Conservation (phyloP, 2,888 invertebrate species). For the Tyria jacobaeae region DNA sequence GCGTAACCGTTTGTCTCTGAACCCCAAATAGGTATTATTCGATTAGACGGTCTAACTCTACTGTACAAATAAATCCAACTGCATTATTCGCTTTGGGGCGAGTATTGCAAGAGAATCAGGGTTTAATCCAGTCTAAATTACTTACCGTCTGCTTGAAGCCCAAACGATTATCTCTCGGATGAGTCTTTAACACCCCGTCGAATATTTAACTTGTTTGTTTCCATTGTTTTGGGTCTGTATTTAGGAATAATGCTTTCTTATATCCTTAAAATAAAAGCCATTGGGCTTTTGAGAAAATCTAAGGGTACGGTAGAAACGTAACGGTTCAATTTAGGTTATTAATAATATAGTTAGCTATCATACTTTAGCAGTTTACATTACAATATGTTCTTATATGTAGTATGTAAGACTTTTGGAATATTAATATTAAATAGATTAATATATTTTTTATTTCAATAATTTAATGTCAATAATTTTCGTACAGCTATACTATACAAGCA, state of each 20-base stretch:
- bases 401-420: no score
- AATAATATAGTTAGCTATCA: no score
- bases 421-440: no score
- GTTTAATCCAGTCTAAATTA: constrained; percentile 69
- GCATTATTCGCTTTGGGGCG: constrained; percentile 65
- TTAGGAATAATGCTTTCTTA: constrained; percentile 18
- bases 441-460: no score
- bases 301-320: no score
- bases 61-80: constrained; percentile 67
- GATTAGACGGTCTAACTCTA: constrained; percentile 62
- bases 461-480: no score
- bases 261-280: constrained; percentile 7
- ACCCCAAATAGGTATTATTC: constrained; percentile 64
- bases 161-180: constrained; percentile 57
- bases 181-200: constrained; percentile 52
- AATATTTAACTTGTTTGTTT: constrained; percentile 60
- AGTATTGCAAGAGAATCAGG: constrained; percentile 64
- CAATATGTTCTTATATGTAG: no score
- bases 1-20: constrained; percentile 45
- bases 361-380: no score
- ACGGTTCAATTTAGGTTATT: no score
- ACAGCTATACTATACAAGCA: no score
- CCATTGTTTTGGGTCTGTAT: constrained; percentile 22
- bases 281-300: not conserved
- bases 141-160: constrained; percentile 62